Percentiles rank a stretch among this genome's conserved stretches.
These are phyloP conservation scores for Drosophila neutralis DNA, from an alignment of 2,888 invertebrate species.

Conservation along the genomic window DNA sequence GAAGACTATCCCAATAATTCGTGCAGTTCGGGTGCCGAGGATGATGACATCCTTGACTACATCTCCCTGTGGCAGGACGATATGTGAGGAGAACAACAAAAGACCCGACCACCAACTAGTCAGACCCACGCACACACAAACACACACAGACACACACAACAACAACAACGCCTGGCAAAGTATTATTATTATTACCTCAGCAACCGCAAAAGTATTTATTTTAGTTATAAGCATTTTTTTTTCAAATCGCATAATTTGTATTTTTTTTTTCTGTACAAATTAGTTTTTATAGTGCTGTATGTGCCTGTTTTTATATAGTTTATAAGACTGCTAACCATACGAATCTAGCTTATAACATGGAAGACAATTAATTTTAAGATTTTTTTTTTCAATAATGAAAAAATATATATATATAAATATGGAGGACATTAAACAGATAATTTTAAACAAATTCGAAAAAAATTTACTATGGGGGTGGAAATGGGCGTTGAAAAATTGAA, in stretches of 20 bases:
- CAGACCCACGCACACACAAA: conserved; percentile 34
- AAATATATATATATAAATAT: conserved; percentile 33
- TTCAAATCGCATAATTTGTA: conserved; percentile 6
- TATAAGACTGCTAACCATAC: conserved; percentile 48
- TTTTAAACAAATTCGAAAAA: conserved; percentile 22
- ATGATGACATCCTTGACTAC: conserved; percentile 93
- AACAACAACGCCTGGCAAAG: conserved; percentile 56
- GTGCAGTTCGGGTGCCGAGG: conserved; percentile 89
- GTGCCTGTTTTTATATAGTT: conserved; percentile 67
- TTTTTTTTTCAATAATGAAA: conserved; percentile 12
- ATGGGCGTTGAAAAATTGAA: not conserved
- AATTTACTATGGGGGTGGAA: not conserved
- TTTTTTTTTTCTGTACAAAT: conserved; percentile 62
- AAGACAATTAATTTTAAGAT: conserved; percentile 59
- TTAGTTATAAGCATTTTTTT: conserved; percentile 58
- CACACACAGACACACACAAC: conserved; percentile 38
- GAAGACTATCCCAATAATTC: conserved; percentile 87
- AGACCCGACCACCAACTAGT: conserved; percentile 28
- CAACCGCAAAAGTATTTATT: conserved; percentile 68
- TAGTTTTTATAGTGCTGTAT: conserved; percentile 54
- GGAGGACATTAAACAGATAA: conserved; percentile 72
- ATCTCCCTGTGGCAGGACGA: conserved; percentile 84
- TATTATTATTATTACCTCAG: conserved; percentile 73
- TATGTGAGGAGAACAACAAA: conserved; percentile 44
- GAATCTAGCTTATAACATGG: conserved; percentile 54